Evolutionary conservation across 2,113 vertebrate genomes (phyloP).

Genomic region (Neomonachus schauinslandi): DNA sequence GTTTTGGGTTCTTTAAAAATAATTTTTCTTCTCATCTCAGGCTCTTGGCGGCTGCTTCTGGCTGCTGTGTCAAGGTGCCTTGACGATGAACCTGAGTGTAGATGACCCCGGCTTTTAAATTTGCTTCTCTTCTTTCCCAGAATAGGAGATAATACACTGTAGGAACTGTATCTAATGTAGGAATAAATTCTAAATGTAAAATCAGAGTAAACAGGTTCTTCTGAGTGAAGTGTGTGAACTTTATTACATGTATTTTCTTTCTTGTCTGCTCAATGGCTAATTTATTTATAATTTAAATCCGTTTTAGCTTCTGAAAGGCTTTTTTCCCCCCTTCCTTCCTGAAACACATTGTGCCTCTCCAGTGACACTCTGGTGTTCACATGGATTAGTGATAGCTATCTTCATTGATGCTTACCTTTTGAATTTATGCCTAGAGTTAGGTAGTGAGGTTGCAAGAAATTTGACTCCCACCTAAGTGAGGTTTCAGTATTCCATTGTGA

Average conservation of each 20-base stretch:
- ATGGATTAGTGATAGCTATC: neutral
- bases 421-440: neutral
- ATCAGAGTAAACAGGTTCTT: neutral
- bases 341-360: neutral
- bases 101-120: neutral
- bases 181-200: constrained; percentile 12
- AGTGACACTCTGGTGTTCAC: neutral
- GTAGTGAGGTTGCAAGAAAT: neutral
- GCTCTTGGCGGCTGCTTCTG: neutral
- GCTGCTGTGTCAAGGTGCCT: neutral
- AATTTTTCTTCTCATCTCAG: neutral
- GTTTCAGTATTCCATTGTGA: neutral
- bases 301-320: constrained; percentile 11
- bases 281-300: constrained; percentile 31
- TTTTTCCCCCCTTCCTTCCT: neutral
- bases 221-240: neutral
- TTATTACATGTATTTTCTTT: neutral
- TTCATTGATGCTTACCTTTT: constrained; percentile 20
- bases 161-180: neutral
- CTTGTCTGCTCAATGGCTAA: neutral
- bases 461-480: neutral
- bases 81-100: neutral
- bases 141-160: neutral
- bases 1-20: neutral
- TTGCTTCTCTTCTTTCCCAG: neutral